Base-by-base conservation (phyloP, 2,113 vertebrate species). In the Sphaerodactylus townsendi region DNA sequence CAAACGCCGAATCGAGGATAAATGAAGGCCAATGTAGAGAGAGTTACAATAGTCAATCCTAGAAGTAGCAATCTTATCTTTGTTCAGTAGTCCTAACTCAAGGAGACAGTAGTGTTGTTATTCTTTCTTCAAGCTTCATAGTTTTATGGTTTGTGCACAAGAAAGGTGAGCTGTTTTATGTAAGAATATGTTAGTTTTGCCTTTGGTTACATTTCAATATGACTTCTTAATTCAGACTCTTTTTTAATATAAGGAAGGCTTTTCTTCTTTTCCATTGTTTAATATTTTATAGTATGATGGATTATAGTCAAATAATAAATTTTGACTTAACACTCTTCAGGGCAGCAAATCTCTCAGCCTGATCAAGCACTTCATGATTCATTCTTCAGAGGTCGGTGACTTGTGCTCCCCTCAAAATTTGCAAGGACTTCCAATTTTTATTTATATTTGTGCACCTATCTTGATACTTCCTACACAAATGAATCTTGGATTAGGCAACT, bases 301-400 rank as follows among this genome's bases (percentile, higher is more conserved):
- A 80, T 80, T 37, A 80, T 37, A 69, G 39, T 46, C 13, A 33
- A 69, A 69, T 70, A 80, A 80, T 69, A 80, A 50, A 80, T 80
- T 81, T 68, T 79, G 41, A 50, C 64, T 79, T 81, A 66, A 37
- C 46, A 70, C 48, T n/a, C 33, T 35, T 21, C 23, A 70, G 65
- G 23, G 33, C 33, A 53, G 66, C 46, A 13, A 37, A 66, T 81
- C 21, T 68, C 10, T 17, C 46, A 15, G n/a, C 10, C 65, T 69
- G 65, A 80, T n/a, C 30, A 3, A 53, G 46, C 23, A 68, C 44
- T 37, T 81, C 33, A 37, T 81, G 65, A 81, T 37, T 81, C 66
- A 56, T 70, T 39, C 33, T 81, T n/a, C 19, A 33, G 10, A 35
- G 21, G 10, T 11, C 56, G 46, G 21, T 7, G 46, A 69, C 69